A percentile compares a stretch with the other conserved stretches of the same genome.
Conservation (phyloP, 2,797 vertebrate species). For the Paedocypris micromegethes region DNA sequence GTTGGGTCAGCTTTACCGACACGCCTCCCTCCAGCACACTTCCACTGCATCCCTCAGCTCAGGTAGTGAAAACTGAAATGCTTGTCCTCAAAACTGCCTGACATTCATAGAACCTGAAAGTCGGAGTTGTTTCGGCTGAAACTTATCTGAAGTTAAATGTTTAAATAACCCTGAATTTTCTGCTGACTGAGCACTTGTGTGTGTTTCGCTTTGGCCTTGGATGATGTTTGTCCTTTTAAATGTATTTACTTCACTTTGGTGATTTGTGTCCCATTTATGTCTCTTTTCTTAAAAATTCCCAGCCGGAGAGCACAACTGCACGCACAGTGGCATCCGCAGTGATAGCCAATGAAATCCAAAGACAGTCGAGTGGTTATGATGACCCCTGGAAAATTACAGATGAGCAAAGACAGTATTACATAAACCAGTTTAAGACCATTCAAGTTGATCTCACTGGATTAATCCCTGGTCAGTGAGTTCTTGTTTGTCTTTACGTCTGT, state of each 20-base stretch:
- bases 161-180: too few species aligned
- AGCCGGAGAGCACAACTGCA: slow-evolving; percentile 90
- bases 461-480: slow-evolving; percentile 83
- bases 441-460: slow-evolving; percentile 96
- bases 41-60: slow-evolving; percentile 94
- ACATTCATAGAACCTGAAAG: too few species aligned
- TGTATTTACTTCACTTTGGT: too few species aligned
- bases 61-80: slow-evolving; percentile 66
- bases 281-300: slow-evolving; percentile 38
- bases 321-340: slow-evolving; percentile 86
- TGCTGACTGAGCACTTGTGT: too few species aligned
- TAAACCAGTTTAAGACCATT: slow-evolving; percentile 99
- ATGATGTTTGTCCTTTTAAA: too few species aligned
- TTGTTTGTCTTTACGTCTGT: neutral
- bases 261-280: slow-evolving; percentile 44
- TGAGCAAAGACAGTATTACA: slow-evolving; percentile 98
- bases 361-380: slow-evolving; percentile 93
- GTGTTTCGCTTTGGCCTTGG: too few species aligned
- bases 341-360: slow-evolving; percentile 93
- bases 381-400: slow-evolving; percentile 99
- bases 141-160: too few species aligned
- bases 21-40: slow-evolving; percentile 94
- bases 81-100: too few species aligned
- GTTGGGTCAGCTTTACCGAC: slow-evolving; percentile 99
- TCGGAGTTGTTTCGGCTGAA: too few species aligned